Evolutionary conservation across 2,113 vertebrate genomes (phyloP), one percentile per base, ranked within the genome.

Genomic region (Phalacrocorax pelagicus): DNA sequence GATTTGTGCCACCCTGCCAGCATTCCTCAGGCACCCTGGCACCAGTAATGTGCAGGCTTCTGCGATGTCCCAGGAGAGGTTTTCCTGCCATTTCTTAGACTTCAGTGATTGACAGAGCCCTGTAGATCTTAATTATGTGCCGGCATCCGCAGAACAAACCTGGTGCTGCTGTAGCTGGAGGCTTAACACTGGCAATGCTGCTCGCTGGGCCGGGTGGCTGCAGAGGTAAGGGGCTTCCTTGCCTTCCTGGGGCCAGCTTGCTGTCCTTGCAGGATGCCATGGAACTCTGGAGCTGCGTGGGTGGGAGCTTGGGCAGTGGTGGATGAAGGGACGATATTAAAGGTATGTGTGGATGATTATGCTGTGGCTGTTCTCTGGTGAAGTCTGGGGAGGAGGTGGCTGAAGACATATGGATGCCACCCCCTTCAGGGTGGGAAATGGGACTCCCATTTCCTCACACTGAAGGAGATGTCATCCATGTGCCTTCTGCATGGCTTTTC

Each of bases 121-220:
- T 0, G 32, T 47, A 81, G 91, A 83, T 96, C 82, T 94, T 92
- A 95, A 94, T 96, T 96, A 91, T 32, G 38, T 89, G 65, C 59
- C 0, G 0, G 65, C 55, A 74, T 88, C 81, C 0, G 0, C 55
- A 42, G 67, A 89, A 61, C 30, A 30, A 90, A 88, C 82, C 74
- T 92, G 44, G 44, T 12, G 52, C 44, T 72, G 47, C 73, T 3
- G 0, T 88, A 79, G 88, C 85, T 85, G 85, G 32, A 88, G 90
- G 85, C 62, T 74, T 51, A 75, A 19, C 0, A 3, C 70, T 55
- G 66, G 42, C 57, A 62, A 12, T 29, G 54, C 65, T 54, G 26
- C 86, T 88, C 0, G 3, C 16, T 63, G 46, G 15, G 63, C 52
- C 1, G 10, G 59, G 36, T 0, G 7, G 46, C 29, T 84, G 65